Conservation (phyloP, 2,797 vertebrate genomes). For the Sylvilagus floridanus region DNA sequence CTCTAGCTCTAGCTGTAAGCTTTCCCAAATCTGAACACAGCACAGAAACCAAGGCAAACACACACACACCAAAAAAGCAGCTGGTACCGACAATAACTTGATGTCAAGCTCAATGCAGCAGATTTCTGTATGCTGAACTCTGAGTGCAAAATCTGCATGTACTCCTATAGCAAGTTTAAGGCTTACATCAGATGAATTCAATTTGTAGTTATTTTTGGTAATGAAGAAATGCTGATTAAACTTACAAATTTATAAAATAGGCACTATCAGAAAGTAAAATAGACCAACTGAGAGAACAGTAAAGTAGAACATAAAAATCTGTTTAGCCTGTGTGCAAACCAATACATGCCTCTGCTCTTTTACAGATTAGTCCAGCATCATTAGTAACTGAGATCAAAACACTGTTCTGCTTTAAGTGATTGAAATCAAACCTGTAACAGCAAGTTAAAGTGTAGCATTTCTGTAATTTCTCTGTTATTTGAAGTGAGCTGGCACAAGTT, state of each 20-base stretch:
- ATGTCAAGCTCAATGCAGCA: neutral
- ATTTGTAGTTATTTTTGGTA: neutral
- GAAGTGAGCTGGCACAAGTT: conserved; percentile 63
- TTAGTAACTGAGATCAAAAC: conserved; percentile 58
- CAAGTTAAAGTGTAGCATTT: conserved; percentile 64
- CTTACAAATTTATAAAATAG: neutral
- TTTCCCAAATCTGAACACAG: neutral
- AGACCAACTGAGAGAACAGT: fast-evolving
- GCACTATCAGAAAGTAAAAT: neutral
- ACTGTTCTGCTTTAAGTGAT: conserved; percentile 17
- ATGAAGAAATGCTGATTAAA: neutral
- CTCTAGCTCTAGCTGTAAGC: neutral
- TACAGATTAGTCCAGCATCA: neutral
- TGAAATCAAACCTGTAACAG: conserved; percentile 69
- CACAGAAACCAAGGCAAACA: neutral
- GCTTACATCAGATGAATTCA: neutral
- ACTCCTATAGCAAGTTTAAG: neutral
- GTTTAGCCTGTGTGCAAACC: neutral
- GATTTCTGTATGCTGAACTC: neutral
- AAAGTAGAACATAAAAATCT: neutral
- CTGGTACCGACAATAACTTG: neutral
- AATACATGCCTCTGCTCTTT: neutral
- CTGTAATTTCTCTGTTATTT: conserved; percentile 55
- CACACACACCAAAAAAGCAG: neutral
- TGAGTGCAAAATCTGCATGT: neutral